Evolutionary conservation across 1,140 invertebrate species (phyloP), one percentile per base, ranked within the genome.

Genomic region (Eulimnadia texana): DNA sequence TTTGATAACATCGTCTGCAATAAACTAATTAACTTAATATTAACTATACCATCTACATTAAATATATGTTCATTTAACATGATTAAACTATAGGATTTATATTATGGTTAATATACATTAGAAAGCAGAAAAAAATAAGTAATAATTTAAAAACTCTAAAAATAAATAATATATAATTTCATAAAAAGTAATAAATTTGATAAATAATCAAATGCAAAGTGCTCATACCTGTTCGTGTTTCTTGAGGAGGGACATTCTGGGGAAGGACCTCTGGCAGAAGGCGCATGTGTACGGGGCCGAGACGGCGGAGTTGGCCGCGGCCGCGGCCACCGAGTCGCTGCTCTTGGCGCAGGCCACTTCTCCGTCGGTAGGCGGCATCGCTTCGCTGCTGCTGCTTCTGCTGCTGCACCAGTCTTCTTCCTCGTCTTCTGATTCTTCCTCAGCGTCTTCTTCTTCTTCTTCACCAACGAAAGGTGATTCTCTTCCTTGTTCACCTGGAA

Each of bases 221-320:
- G n/a, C n/a, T n/a, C n/a, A n/a, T 73, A 93, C 91, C 85, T 93
- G 90, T 75, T 93, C 88, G 79, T 94, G 91, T 73, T 90, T 88
- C 74, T 90, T 92, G 64, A 94, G 79, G 71, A 89, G 88, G 58
- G 83, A 86, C 28, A 88, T 80, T 50, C 88, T 78, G 1, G 90
- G 84, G 75, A 93, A 95, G 52, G 89, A 87, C 72, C 90, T 88
- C 64, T 91, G 86, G 76, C 91, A 95, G 75, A 90, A 92, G 71
- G 87, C 85, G 74, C 90, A 92, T 65, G 86, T 82, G 77, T 92
- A 90, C 42, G 89, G 89, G 27, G 86, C 58, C 19, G 57, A 53
- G 13, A 57, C 27, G 11, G 55, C 55, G 11, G 55, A 57, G 55
- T 57, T 57, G 55, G 55, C 55, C 20, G 55, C 55, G 10, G 25